Base-by-base conservation (phyloP, 2,113 vertebrate genomes). In the Tamias sibiricus region DNA sequence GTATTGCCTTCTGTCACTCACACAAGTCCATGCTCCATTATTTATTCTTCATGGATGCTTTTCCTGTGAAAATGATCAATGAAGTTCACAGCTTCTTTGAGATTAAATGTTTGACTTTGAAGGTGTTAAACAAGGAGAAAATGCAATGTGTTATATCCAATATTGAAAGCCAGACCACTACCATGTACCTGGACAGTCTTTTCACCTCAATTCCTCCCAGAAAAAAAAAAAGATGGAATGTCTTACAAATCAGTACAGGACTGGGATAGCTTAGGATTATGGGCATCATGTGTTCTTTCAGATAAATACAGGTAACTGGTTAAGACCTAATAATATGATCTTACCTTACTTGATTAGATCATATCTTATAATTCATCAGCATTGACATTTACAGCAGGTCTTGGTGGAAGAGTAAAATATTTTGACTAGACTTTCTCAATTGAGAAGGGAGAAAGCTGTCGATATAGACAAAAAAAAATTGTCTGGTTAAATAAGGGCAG, bases 1-100 rank as follows among this genome's bases (percentile, higher is more conserved):
- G 11, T 4, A 91, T 44, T 95, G 91, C 24, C 95, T 95, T 84
- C 97, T 82, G 66, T 40, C 54, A 81, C 35, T 74, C 69, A 66
- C 5, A 71, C 74, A n/a, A 71, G 24, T 59, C 6, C 62, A 17
- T 52, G 40, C 0, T 11, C 14, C 13, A 85, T 84, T 86, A 37
- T 64, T 44, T 20, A 54, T 89, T 86, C 64, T 91, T 95, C 28
- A 64, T 81, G 75, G 66, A 35, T 40, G 3, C 26, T 76, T 93
- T 93, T 62, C 14, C 71, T 75, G 44, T 12, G 59, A 26, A 44
- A 66, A 84, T 95, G 64, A 75, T 91, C 76, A 64, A 35, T 71
- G n/a, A 75, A 64, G 24, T 8, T 37, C 85, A 69, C 1, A 30
- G 9, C 14, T 47, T 64, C 69, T 71, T 26, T 20, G 81, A 93